These are phyloP conservation scores for Criorhina ranunculi DNA, from an alignment of 2,888 invertebrate genomes.

Conservation along the genomic window DNA sequence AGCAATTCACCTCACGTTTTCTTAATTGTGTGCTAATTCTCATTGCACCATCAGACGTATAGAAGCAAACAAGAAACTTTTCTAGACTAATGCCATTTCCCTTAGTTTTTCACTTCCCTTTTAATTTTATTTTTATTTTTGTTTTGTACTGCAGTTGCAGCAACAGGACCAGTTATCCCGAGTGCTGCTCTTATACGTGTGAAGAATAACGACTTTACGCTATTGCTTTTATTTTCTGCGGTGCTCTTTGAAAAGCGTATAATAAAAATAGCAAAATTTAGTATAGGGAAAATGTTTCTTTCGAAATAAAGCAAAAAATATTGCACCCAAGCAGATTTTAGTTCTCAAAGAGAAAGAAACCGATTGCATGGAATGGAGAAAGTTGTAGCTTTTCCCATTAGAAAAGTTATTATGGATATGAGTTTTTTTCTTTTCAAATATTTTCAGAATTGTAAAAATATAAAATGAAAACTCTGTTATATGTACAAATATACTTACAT, in stretches of 20 bases:
- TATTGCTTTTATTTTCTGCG: background rate
- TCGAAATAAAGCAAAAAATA: too few species aligned
- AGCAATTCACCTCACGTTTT: conserved; percentile 58
- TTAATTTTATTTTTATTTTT: conserved; percentile 33
- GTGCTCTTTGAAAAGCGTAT: background rate
- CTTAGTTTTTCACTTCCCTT: conserved; percentile 45
- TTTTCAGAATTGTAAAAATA: too few species aligned
- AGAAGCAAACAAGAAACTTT: conserved; percentile 62
- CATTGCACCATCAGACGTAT: conserved; percentile 59
- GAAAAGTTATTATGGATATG: too few species aligned
- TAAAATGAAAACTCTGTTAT: too few species aligned
- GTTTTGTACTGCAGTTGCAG: conserved; percentile 24
- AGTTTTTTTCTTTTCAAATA: too few species aligned
- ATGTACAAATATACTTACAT: too few species aligned
- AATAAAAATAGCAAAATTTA: too few species aligned
- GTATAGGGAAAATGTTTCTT: too few species aligned
- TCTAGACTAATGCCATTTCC: conserved; percentile 55
- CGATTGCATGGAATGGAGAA: too few species aligned
- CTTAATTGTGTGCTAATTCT: conserved; percentile 72
- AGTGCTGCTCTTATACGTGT: conserved; percentile 33
- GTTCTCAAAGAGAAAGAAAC: too few species aligned
- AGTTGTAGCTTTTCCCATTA: too few species aligned
- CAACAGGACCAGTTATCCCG: conserved; percentile 8
- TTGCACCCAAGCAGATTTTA: too few species aligned
- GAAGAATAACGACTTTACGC: conserved; percentile 12